These are phyloP conservation scores for Athalia circularis DNA, from an alignment of 2,888 invertebrate species.

Conservation along the genomic window DNA sequence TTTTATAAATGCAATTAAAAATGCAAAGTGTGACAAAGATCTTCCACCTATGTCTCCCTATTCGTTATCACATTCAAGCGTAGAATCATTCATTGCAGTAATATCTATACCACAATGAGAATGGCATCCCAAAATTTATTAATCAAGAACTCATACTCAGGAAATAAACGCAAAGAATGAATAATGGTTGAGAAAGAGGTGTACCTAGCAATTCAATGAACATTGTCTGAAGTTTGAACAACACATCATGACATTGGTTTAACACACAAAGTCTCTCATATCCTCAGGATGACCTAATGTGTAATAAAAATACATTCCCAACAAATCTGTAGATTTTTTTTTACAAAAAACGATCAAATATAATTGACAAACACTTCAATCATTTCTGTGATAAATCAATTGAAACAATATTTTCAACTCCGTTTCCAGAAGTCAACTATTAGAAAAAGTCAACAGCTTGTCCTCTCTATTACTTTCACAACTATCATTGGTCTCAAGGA, in stretches of 20 bases:
- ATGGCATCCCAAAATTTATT: neutral
- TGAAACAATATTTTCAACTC: neutral
- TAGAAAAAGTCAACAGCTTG: constrained; percentile 41
- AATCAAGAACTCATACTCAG: neutral
- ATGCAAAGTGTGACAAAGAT: constrained; percentile 34
- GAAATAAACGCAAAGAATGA: neutral
- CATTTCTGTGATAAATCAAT: neutral
- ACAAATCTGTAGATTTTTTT: neutral
- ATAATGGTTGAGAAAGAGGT: neutral
- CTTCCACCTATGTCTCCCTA: constrained; percentile 47
- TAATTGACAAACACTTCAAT: neutral
- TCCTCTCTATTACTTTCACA: constrained; percentile 30
- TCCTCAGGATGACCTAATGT: constrained; percentile 7
- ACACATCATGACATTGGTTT: neutral
- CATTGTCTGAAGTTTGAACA: neutral
- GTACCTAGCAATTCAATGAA: neutral
- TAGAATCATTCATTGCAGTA: neutral
- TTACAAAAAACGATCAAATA: too few relatives aligned
- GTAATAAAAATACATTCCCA: neutral
- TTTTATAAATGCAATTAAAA: neutral
- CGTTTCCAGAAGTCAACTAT: neutral
- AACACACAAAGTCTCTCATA: neutral
- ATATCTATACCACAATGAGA: constrained; percentile 5
- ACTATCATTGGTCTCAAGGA: constrained; percentile 38
- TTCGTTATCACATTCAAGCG: constrained; percentile 5